These are phyloP conservation scores for Noctua fimbriata DNA, from an alignment of 2,888 invertebrate species.

Conservation along the genomic window DNA sequence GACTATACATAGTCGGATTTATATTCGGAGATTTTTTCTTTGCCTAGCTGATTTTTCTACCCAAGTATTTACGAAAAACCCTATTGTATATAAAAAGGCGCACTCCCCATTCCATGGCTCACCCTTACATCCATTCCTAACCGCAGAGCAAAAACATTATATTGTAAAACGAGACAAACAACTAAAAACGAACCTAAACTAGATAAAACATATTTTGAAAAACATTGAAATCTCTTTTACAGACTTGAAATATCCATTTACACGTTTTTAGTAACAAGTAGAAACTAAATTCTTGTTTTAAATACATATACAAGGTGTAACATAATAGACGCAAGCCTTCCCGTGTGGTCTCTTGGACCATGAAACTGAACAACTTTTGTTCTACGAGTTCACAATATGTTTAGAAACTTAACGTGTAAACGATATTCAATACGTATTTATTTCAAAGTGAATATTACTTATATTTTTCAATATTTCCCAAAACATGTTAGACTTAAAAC, in stretches of 20 bases:
- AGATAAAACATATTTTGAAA: slow-evolving; percentile 33
- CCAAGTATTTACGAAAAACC: rapidly evolving
- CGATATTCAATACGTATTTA: not conserved
- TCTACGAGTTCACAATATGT: not conserved
- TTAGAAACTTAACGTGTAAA: slow-evolving; percentile 1
- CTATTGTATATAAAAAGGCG: not conserved
- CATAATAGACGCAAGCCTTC: not conserved
- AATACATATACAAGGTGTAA: not conserved
- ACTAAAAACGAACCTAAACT: slow-evolving; percentile 27
- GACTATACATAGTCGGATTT: not conserved
- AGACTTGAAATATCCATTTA: not conserved
- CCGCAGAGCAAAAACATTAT: slow-evolving; percentile 52
- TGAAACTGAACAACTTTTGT: not conserved
- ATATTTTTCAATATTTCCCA: slow-evolving; percentile 13
- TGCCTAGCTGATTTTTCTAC: not conserved
- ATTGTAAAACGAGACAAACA: slow-evolving; percentile 28
- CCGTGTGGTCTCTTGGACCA: not conserved
- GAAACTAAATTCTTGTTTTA: not conserved
- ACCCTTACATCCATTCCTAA: slow-evolving; percentile 31
- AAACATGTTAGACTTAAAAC: slow-evolving; percentile 33
- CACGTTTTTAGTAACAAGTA: not conserved
- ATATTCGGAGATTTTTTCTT: not conserved
- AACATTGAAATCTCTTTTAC: slow-evolving; percentile 3
- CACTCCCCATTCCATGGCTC: slow-evolving; percentile 14
- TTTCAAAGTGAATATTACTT: not conserved